Base-by-base conservation (phyloP, 2,797 vertebrate genomes). In the Calcarius lapponicus region DNA sequence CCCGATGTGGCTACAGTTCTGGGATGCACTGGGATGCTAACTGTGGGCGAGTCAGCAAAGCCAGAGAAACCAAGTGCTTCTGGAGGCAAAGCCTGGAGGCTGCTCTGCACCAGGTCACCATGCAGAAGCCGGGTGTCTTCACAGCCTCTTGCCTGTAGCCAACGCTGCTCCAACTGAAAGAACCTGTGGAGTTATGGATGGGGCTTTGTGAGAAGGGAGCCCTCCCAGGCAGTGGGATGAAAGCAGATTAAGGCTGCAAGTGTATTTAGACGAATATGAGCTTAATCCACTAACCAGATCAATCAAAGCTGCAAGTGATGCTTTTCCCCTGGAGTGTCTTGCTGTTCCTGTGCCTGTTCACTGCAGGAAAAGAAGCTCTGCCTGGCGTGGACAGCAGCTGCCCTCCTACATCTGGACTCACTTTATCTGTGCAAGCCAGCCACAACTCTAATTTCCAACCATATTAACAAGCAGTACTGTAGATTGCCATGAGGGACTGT, bases 251-350 rank as follows among this genome's bases (percentile, higher is more conserved):
- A 72, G 70, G 80, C 84, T 91, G 81, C 31, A 40, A 90, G 76
- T 11, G 73, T 83, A 53, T 83, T 93, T 88, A 29, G 71, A 66
- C 3, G 42, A 85, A 47, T 79, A 81, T 65, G 71, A 86, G 58
- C 71, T 86, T 95, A 95, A 96, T 91, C 87, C 85, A 75, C 74
- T 87, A 89, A 93, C 75, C 40, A 92, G 80, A 92, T 95, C 93
- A 93, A 81, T 74, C 93, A 94, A 86, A 80, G 67, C 80, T 88
- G 80, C 79, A 53, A 91, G 88, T 29, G 75, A 94, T 93, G 69
- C 90, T 90, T 76, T 66, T 31, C 53, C 73, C 53, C 79, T 43
- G 64, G 83, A 76, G 83, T 70, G 53, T n/a, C 48, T 80, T 29
- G 34, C 70, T 79, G 21, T 61, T 79, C 40, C 70, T 75, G 31